phyloP scores from a whole-genome alignment of 1,140 invertebrate species.

The Harpegnathos saltator region DNA sequence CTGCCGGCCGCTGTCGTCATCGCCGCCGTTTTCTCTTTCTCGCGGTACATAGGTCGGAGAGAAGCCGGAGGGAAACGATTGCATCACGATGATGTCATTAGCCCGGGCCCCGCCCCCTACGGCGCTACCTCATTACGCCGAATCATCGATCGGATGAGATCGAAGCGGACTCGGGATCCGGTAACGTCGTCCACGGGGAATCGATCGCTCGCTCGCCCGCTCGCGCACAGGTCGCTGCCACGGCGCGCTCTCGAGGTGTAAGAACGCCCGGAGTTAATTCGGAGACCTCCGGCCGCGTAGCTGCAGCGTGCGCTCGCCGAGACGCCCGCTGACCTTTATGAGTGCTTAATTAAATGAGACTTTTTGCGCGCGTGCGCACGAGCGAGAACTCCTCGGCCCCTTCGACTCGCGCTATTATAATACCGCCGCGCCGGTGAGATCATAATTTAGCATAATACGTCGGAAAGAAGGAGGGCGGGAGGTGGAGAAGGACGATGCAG shows the following conservation, averaged over 20 bases:
- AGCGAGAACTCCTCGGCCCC: slow-evolving; percentile 35
- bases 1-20: slow-evolving; percentile 30
- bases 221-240: too few species aligned
- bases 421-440: slow-evolving; percentile 20
- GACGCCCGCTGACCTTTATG: slow-evolving; percentile 57
- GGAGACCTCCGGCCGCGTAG: slow-evolving; percentile 62
- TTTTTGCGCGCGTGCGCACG: slow-evolving; percentile 61
- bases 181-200: slow-evolving; percentile 28
- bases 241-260: too few species aligned
- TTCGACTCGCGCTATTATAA: slow-evolving; percentile 46
- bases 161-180: slow-evolving; percentile 36
- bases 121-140: slow-evolving; percentile 83
- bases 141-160: slow-evolving; percentile 80
- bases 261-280: slow-evolving; percentile 68
- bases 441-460: slow-evolving; percentile 46
- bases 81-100: slow-evolving; percentile 85
- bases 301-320: slow-evolving; percentile 35
- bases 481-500: not conserved
- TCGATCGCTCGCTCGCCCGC: slow-evolving; percentile 14
- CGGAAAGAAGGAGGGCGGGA: too few species aligned
- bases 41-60: slow-evolving; percentile 70
- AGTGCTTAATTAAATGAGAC: slow-evolving; percentile 71
- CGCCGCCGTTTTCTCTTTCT: not conserved
- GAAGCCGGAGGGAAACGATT: slow-evolving; percentile 82
- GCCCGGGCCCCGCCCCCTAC: slow-evolving; percentile 80